Evolutionary conservation across 2,888 invertebrate species (phyloP).

Genomic region (Exephanes ischioxanthus): DNA sequence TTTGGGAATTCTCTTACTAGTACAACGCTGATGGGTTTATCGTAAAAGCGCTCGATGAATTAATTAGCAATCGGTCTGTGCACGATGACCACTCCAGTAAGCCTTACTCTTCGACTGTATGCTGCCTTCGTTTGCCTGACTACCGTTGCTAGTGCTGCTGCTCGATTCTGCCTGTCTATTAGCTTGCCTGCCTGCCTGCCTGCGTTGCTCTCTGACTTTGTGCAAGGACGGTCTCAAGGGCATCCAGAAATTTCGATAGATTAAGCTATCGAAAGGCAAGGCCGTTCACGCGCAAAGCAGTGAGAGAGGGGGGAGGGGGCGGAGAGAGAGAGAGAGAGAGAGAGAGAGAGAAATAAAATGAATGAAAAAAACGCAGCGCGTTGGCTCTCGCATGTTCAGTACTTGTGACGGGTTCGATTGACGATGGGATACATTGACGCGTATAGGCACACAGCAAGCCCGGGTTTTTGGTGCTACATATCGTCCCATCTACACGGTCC

Average conservation of each 20-base stretch:
- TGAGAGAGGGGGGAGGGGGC: not conserved
- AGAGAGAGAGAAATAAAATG: slow-evolving; percentile 9
- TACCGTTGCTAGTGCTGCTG: slow-evolving; percentile 32
- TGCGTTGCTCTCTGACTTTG: slow-evolving; percentile 70
- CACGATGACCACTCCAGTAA: not conserved
- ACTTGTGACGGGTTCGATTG: slow-evolving; percentile 60
- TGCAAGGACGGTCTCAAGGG: slow-evolving; percentile 68
- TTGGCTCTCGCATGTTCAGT: slow-evolving; percentile 44
- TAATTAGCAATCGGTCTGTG: not conserved
- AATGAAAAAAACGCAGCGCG: not conserved
- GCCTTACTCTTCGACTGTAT: not conserved
- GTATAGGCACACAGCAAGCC: slow-evolving; percentile 83
- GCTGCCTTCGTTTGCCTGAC: slow-evolving; percentile 43
- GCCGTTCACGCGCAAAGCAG: slow-evolving; percentile 71
- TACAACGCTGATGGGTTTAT: not conserved
- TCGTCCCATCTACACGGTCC: slow-evolving; percentile 83
- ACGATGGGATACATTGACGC: slow-evolving; percentile 69
- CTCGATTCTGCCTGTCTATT: slow-evolving; percentile 26
- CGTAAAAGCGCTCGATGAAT: slow-evolving; percentile 2
- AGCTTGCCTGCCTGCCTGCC: slow-evolving; percentile 67
- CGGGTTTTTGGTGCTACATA: slow-evolving; percentile 84
- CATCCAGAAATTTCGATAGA: slow-evolving; percentile 18
- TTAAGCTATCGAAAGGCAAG: slow-evolving; percentile 5
- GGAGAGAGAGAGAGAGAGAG: not conserved
- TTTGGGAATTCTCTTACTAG: not conserved